phyloP scores from a whole-genome alignment of 30 jellyfish, hydroid and myxozoan genomes.

The Aurelia sp. region DNA sequence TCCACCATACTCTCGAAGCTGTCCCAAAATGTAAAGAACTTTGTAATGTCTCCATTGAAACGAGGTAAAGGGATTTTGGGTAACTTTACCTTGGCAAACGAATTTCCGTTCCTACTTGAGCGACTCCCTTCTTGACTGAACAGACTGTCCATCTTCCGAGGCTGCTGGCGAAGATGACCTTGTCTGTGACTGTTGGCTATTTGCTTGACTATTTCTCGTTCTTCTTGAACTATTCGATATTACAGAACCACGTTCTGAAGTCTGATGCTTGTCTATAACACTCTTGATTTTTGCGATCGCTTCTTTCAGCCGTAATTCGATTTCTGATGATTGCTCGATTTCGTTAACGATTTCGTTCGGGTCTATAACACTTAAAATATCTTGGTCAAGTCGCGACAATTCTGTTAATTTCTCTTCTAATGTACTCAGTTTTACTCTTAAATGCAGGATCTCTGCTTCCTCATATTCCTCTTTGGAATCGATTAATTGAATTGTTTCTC shows the following conservation, averaged over 20 bases:
- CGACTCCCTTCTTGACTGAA: not conserved
- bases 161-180: not conserved
- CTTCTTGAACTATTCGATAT: no score
- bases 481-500: no score
- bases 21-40: conserved; percentile 45
- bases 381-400: not conserved
- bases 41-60: conserved; percentile 52
- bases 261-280: not conserved
- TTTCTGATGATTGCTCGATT: not conserved
- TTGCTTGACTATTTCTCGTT: not conserved
- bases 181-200: no score
- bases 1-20: no score
- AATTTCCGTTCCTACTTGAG: no score
- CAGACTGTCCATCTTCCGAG: not conserved
- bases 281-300: not conserved
- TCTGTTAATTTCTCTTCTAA: no score
- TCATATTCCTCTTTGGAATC: no score
- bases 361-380: not conserved
- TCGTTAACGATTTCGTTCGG: not conserved
- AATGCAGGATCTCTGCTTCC: no score
- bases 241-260: no score
- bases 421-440: no score
- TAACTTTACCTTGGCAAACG: conserved; percentile 12
- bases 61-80: conserved; percentile 45
- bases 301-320: not conserved